Base-by-base conservation (phyloP, 2,888 invertebrate species). In the Antitype chi region DNA sequence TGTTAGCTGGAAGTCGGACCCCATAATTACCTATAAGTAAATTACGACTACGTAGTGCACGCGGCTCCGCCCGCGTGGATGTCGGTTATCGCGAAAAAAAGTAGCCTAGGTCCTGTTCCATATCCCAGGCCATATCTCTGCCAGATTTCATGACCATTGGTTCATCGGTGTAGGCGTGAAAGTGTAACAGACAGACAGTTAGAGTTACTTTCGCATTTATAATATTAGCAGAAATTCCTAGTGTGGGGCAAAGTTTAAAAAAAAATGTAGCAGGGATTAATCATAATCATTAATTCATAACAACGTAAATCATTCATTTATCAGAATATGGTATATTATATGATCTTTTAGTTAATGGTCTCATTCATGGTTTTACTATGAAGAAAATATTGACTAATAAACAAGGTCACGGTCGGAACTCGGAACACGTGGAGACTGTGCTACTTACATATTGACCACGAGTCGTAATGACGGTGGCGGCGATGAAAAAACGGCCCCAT, bases 381-480 rank as follows among this genome's bases (percentile, higher is more conserved):
- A 62, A 52, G n/a, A n/a, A 72, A 80, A 71, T 55, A 80, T n/a
- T 62, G 5, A 73, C 20, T 55, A 8, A 15, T 60, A n/a, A 25
- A 28, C 60, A 81, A 81, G 78, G 64, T 66, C 81, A 74, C 52
- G 64, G 57, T 38, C 32, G 3, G 15, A 38, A 49, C n/a, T 28
- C 15, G 1, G 20, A 43, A 28, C 28, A 53, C 53, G 75, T 60
- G 53, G 32, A 20, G 5, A 55, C 28, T 13, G 71, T 47, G 25
- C 17, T 53, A 49, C 15, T n/a, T 25, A 47, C 23, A 62, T 62
- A 77, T 70, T 28, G 23, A 80, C 38, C 32, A 55, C 38, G 25
- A 32, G 28, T 67, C 15, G 25, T 28, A 47, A 47, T 8, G 59
- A 28, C n/a, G n/a, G n/a, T n/a, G n/a, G n/a, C 11, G 53, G 43